Evolutionary conservation across 2,888 invertebrate species (phyloP).

Genomic region (Eutolmus rufibarbis): DNA sequence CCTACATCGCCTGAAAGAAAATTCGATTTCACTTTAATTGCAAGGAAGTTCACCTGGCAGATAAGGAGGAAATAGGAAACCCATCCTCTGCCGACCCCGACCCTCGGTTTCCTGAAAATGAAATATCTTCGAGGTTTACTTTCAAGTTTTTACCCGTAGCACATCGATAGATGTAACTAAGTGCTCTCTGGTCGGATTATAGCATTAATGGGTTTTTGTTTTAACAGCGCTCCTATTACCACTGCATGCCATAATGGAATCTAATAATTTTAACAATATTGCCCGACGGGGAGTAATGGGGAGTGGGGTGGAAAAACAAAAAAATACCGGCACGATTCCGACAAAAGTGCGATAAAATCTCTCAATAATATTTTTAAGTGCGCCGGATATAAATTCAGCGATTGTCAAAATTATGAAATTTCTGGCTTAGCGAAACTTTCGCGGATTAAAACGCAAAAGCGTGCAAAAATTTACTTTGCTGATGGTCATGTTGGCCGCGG

Average conservation of each 20-base stretch:
- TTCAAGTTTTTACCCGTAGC: not conserved
- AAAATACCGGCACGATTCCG: not conserved
- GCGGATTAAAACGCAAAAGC: not conserved
- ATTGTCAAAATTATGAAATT: not conserved
- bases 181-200: not conserved
- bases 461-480: not conserved
- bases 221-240: not conserved
- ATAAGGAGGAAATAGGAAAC: slow-evolving; percentile 42
- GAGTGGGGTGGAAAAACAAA: not conserved
- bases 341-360: not conserved
- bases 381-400: not conserved
- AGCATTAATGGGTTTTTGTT: not conserved
- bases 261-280: not conserved
- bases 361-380: not conserved
- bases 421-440: not conserved
- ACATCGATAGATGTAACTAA: slow-evolving; percentile 10
- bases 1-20: slow-evolving; percentile 23
- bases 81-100: slow-evolving; percentile 9
- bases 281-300: not conserved
- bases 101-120: slow-evolving; percentile 36
- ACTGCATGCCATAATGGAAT: not conserved
- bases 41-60: slow-evolving; percentile 44
- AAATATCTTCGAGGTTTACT: slow-evolving; percentile 30
- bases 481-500: not conserved
- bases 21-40: slow-evolving; percentile 43